A percentile compares a stretch with the other conserved stretches of the same genome.
Evolutionary conservation across 2,113 vertebrate genomes (phyloP).

Genomic region (Rhegmatorhina hoffmannsi): DNA sequence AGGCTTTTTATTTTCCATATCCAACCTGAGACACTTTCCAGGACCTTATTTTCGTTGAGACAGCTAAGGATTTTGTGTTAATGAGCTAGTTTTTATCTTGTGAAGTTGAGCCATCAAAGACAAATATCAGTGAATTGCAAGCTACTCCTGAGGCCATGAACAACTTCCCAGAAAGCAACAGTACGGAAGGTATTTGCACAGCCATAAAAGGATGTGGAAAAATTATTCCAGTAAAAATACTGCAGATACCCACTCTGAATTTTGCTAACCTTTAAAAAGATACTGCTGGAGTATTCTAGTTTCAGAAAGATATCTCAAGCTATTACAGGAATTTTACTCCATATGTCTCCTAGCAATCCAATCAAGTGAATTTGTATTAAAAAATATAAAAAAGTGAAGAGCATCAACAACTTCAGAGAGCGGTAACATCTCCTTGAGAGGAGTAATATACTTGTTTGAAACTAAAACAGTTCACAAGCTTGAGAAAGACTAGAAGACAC

Average conservation of each 20-base stretch:
- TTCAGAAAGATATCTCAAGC: not conserved
- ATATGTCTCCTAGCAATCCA: not conserved
- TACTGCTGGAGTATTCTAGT: not conserved
- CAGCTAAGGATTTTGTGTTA: not conserved
- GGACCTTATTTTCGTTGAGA: not conserved
- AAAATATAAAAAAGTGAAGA: not conserved
- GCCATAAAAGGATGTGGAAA: not conserved
- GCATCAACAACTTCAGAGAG: fast-evolving
- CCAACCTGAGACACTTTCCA: not conserved
- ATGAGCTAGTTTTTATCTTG: not conserved
- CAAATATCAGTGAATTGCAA: not conserved
- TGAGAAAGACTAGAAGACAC: not conserved
- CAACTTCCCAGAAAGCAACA: not conserved
- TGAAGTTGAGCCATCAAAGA: not conserved
- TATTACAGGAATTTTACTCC: not conserved
- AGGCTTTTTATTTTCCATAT: not conserved
- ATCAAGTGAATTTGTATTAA: not conserved
- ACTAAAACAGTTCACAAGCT: not conserved
- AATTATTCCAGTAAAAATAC: not conserved
- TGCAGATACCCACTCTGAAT: not conserved
- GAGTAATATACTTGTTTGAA: not conserved
- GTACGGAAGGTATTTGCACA: not conserved
- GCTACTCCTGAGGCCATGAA: not conserved
- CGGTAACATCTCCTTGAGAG: not conserved
- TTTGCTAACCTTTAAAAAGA: not conserved